Evolutionary conservation across 2,113 vertebrate species (phyloP), one percentile per base, ranked within the genome.

Genomic region (Melanerpes aurifrons): DNA sequence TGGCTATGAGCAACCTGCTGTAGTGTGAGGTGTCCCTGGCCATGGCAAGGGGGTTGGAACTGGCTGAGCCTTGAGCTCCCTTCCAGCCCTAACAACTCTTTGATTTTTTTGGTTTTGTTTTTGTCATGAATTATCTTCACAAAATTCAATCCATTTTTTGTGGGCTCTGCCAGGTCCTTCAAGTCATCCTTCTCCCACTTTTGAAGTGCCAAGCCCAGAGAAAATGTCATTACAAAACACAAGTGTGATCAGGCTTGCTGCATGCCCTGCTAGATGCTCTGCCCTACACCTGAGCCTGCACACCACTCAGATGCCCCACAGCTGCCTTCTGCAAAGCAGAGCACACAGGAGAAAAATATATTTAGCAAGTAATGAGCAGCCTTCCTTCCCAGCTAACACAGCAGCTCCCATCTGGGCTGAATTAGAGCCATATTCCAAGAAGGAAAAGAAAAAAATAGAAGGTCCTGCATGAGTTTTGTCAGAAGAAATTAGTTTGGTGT

Each of bases 401-500:
- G 87, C 74, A 84, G 3, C 66, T 93, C 91, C 93, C 95, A 96
- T 97, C 94, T 95, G 96, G 86, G 81, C 45, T 71, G 67, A 94
- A 96, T 96, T 96, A 96, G 57, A 58, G 72, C 47, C 19, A 67
- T 71, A 92, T 68, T 87, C 81, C 47, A 90, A 93, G 87, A 94
- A 43, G 40, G 40, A 43, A 43, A 43, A 43, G 14, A 43, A 40
- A 40, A 40, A 40, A 40, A 10, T 12, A 43, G 95, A 95, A 88
- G 83, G 77, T 89, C 86, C 77, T 75, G 87, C 75, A 63, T 77
- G 70, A 74, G 79, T 92, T 96, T 95, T 96, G 94, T 95, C 90
- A 94, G 94, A 89, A 97, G 84, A 94, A 93, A 96, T 96, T 96
- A 86, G 70, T 90, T 95, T 84, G 78, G 92, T 85, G 82, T 43